Evolutionary conservation across 2,888 invertebrate species (phyloP), one percentile per base, ranked within the genome.

Genomic region (Ichneumoninae sp.): DNA sequence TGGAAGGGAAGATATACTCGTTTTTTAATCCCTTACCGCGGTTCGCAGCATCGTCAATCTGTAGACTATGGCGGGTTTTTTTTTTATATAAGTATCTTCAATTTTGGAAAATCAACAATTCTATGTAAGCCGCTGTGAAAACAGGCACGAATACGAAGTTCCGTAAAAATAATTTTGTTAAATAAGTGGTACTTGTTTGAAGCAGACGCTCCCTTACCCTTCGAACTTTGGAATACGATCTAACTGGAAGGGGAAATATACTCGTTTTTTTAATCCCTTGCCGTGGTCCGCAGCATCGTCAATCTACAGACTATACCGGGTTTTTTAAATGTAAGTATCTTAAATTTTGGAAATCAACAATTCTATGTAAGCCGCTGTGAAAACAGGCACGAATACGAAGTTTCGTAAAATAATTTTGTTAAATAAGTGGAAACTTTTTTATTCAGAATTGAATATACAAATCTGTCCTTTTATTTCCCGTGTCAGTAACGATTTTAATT

Each of bases 21-120:
- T 54, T 54, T 54, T 54, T 7, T 54, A 7, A 54, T 22, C 54
- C 22, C 54, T 54, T 54, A 10, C 8, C 54, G 54, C 54, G 10
- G 22, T 22, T 22, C 19, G 22, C 3, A 19, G 54, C 54, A 8
- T 22, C 54, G n/a, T 22, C 5, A 22, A 54, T 22, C 54, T 54
- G 54, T 54, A 22, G 54, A 7, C 54, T 54, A 54, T 54, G 7
- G 54, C 10, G 1, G 54, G 1, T 2, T 22, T 54, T 8, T 30
- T 30, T 36, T 36, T 7, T 54, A 36, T 7, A 36, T 36, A 40
- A 40, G 40, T 40, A 40, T 40, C 40, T 40, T 40, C 10, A 10
- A 40, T 40, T 40, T 40, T 10, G 70, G 54, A 71, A 70, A 83
- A 79, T 79, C 79, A 75, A 75, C 69, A 79, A 19, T n/a, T 62